Conservation (phyloP, 2,113 vertebrate genomes). For the Blennius ocellaris region DNA sequence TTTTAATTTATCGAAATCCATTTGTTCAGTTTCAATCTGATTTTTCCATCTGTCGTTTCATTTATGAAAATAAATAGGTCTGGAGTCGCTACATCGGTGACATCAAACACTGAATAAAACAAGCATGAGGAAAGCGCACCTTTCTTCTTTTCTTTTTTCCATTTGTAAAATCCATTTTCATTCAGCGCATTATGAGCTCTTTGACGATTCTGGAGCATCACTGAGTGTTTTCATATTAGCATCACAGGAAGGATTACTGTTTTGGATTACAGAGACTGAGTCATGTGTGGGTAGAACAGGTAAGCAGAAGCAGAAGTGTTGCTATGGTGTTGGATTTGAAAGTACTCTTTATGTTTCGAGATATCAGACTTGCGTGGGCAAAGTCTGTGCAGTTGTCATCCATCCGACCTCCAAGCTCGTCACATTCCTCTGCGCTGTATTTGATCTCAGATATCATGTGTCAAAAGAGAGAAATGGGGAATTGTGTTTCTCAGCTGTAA, state of each 20-base stretch:
- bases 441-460: slow-evolving; percentile 56
- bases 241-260: slow-evolving; percentile 56
- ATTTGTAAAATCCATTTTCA: slow-evolving; percentile 1
- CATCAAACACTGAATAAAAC: background rate
- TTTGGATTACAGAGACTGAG: slow-evolving; percentile 65
- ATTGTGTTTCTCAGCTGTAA: slow-evolving; percentile 27
- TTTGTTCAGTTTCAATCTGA: background rate
- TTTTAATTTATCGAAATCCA: background rate
- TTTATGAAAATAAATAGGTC: no score
- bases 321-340: slow-evolving; percentile 76
- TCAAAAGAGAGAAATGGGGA: slow-evolving; percentile 44
- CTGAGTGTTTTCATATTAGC: slow-evolving; percentile 42
- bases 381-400: slow-evolving; percentile 66
- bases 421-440: slow-evolving; percentile 47
- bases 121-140: background rate
- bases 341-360: slow-evolving; percentile 73
- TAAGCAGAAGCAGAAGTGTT: slow-evolving; percentile 70
- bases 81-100: background rate
- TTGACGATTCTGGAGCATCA: slow-evolving; percentile 15
- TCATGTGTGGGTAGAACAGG: slow-evolving; percentile 75
- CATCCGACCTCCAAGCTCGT: slow-evolving; percentile 59
- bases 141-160: background rate
- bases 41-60: background rate
- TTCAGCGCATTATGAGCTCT: slow-evolving; percentile 15
- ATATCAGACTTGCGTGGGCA: slow-evolving; percentile 73